These are phyloP conservation scores for Drosophila anomalata DNA, from an alignment of 2,888 invertebrate species.

Conservation along the genomic window DNA sequence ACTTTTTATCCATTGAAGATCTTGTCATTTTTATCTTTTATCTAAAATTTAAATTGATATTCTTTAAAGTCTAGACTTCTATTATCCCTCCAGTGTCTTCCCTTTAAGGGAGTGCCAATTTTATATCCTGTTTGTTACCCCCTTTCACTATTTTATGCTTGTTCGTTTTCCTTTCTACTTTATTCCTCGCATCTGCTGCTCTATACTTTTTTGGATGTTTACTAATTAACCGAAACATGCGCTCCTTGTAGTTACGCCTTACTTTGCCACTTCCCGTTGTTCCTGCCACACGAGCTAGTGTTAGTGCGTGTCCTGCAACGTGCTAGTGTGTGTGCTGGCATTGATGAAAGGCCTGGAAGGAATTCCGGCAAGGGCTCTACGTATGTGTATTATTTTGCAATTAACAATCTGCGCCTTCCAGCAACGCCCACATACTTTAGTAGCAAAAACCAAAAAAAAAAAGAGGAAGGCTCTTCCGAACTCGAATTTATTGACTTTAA, in stretches of 20 bases:
- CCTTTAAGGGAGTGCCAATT: background rate
- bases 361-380: constrained; percentile 22
- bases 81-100: background rate
- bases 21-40: background rate
- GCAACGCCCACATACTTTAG: constrained; percentile 26
- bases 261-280: constrained; percentile 55
- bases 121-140: constrained; percentile 27
- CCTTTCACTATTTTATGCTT: constrained; percentile 57
- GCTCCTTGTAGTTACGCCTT: constrained; percentile 71
- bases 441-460: background rate
- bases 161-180: constrained; percentile 35
- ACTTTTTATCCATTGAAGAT: background rate
- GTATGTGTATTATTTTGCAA: constrained; percentile 74
- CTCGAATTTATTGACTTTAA: constrained; percentile 36
- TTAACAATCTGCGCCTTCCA: constrained; percentile 58
- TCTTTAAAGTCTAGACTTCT: background rate
- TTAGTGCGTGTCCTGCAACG: constrained; percentile 16
- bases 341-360: constrained; percentile 69
- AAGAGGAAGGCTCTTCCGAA: background rate
- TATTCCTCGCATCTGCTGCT: constrained; percentile 26
- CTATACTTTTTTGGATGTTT: constrained; percentile 43
- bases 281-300: constrained; percentile 14
- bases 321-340: constrained; percentile 48
- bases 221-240: constrained; percentile 78
- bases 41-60: background rate